Conservation (phyloP, 2,113 vertebrate genomes). For the Platysternon megacephalum region DNA sequence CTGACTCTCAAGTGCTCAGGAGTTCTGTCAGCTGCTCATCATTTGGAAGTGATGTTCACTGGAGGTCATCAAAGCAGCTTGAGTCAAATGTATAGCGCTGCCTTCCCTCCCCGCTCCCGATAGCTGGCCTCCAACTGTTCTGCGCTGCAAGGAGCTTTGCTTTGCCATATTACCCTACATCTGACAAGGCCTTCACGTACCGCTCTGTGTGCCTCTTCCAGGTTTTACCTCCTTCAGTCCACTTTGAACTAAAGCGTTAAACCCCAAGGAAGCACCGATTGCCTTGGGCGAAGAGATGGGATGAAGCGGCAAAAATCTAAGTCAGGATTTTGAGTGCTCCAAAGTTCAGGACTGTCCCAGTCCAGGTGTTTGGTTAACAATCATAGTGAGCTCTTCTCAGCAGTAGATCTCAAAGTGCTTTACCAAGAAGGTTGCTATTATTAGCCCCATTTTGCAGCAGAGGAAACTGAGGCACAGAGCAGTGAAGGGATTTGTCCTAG, state of each 20-base stretch:
- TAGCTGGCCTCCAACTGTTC: neutral
- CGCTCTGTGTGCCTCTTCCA: neutral
- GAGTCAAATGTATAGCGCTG: accelerated
- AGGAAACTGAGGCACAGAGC: neutral
- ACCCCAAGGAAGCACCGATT: neutral
- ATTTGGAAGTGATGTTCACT: neutral
- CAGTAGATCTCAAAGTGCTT: accelerated
- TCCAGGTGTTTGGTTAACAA: neutral
- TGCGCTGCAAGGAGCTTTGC: neutral
- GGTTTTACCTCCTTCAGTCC: neutral
- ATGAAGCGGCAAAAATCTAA: neutral
- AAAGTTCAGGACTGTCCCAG: neutral
- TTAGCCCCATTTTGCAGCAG: neutral
- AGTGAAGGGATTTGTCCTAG: neutral
- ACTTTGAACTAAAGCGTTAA: neutral
- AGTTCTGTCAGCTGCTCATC: neutral
- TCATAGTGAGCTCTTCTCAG: neutral
- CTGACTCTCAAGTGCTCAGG: neutral
- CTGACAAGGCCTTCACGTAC: neutral
- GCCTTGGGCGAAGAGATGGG: neutral
- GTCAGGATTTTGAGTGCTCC: neutral
- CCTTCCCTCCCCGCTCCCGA: neutral
- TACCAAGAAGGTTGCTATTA: neutral
- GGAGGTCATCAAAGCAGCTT: neutral
- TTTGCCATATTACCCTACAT: neutral